Base-by-base conservation (phyloP, 2,797 vertebrate genomes). In the Holocentrus rufus region DNA sequence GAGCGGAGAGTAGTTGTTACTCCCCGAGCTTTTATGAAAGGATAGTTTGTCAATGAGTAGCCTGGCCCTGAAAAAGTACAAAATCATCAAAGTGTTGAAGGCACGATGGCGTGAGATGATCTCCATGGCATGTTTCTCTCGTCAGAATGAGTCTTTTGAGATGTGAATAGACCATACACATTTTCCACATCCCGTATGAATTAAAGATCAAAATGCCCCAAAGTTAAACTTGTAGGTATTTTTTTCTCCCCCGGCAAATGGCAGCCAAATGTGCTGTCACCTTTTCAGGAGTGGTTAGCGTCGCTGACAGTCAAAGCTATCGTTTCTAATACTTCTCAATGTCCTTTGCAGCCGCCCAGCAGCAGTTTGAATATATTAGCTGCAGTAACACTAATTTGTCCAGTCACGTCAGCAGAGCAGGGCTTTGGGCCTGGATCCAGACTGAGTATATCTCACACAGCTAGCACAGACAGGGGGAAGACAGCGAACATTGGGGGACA, bases 281-380 rank as follows among this genome's bases (percentile, higher is more conserved):
- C 90, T 92, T 87, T 93, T 93, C 92, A 93, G 74, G 81, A 92
- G 86, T 52, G 84, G 84, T 94, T 94, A 94, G 89, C 67, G 25
- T 85, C 77, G 65, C 89, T 90, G 90, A 91, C 91, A 92, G 77
- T 93, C 92, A 89, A 18, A 65, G 57, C 89, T 74, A 87, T 93
- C 92, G 74, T 67, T 74, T 86, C 88, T 87, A 94, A 94, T 94
- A 73, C 84, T 55, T 54, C 85, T 94, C 88, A 90, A 88, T 42
- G 87, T 81, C 77, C 57, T 83, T 69, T 39, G 82, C 71, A 67
- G 85, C 64, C 72, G 75, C 85, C 79, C 83, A 74, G 77, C 89
- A 85, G 88, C 77, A 65, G 76, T 82, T 90, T 86, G 85, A 88
- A 89, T 87, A 84, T 42, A 91, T 92, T 92, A 93, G 77, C 76